Evolutionary conservation across 2,888 invertebrate species (phyloP).

Genomic region (Nephrotoma appendiculata): DNA sequence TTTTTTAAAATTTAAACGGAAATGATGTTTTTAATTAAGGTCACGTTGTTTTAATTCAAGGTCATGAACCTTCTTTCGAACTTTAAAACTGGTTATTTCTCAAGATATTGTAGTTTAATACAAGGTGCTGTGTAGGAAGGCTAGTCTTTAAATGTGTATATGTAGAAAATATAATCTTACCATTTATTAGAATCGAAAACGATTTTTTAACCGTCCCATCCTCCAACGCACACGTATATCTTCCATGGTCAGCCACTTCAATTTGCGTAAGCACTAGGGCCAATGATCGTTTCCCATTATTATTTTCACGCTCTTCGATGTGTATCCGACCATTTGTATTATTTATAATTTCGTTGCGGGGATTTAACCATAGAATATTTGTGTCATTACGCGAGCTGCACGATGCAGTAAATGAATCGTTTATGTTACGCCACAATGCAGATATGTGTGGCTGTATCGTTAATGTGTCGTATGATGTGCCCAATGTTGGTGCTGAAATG

Average conservation of each 20-base stretch:
- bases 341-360: constrained; percentile 27
- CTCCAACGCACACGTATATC: constrained; percentile 33
- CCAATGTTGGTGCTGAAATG: constrained; percentile 20
- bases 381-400: constrained; percentile 24
- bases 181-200: constrained; percentile 31
- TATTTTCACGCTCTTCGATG: constrained; percentile 21
- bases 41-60: too few species aligned
- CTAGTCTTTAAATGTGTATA: too few species aligned
- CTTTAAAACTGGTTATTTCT: too few species aligned
- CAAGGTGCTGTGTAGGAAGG: too few species aligned
- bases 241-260: constrained; percentile 33
- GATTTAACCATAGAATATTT: constrained; percentile 30
- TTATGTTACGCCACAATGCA: constrained; percentile 31
- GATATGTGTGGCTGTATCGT: constrained; percentile 25
- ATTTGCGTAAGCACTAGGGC: constrained; percentile 36
- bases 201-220: constrained; percentile 22
- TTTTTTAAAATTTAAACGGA: too few species aligned
- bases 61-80: too few species aligned
- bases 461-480: constrained; percentile 24
- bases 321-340: constrained; percentile 33
- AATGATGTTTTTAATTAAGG: too few species aligned
- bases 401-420: constrained; percentile 32
- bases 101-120: too few species aligned
- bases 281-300: constrained; percentile 23
- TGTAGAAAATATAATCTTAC: constrained; percentile 29